Conservation (phyloP, 35 echinoderm and acorn worm species). For the Apostichopus japonicus region DNA sequence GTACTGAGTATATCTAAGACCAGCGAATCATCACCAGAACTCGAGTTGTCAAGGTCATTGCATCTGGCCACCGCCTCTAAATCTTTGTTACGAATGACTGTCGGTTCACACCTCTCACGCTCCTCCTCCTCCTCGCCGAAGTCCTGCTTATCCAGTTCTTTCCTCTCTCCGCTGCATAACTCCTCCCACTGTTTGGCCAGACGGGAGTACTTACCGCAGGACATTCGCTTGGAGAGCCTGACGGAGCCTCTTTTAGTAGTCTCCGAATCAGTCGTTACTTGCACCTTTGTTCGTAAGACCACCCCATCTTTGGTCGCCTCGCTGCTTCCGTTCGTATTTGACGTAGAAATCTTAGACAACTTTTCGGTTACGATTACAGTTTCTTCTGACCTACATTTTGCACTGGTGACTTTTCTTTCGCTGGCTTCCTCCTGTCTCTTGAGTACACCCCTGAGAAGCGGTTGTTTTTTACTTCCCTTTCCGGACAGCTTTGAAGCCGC, state of each 20-base stretch:
- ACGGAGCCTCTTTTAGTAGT: constrained; percentile 28
- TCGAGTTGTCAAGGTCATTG: constrained; percentile 31
- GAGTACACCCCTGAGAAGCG: constrained; percentile 58
- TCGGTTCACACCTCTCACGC: background rate
- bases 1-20: constrained; percentile 81
- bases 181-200: constrained; percentile 82
- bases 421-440: constrained; percentile 44
- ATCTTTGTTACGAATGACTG: constrained; percentile 32
- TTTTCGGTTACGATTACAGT: background rate
- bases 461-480: background rate
- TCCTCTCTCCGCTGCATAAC: constrained; percentile 13
- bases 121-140: background rate
- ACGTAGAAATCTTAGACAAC: background rate
- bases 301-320: constrained; percentile 23
- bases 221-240: constrained; percentile 71
- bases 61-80: constrained; percentile 11
- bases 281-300: background rate
- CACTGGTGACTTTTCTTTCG: background rate
- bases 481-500: background rate
- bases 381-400: background rate
- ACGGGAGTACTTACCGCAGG: constrained; percentile 85
- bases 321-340: background rate
- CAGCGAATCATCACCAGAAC: constrained; percentile 63
- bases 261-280: background rate
- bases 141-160: background rate